These are phyloP conservation scores for Leuciscus waleckii DNA, from an alignment of 2,797 vertebrate genomes.

Conservation along the genomic window DNA sequence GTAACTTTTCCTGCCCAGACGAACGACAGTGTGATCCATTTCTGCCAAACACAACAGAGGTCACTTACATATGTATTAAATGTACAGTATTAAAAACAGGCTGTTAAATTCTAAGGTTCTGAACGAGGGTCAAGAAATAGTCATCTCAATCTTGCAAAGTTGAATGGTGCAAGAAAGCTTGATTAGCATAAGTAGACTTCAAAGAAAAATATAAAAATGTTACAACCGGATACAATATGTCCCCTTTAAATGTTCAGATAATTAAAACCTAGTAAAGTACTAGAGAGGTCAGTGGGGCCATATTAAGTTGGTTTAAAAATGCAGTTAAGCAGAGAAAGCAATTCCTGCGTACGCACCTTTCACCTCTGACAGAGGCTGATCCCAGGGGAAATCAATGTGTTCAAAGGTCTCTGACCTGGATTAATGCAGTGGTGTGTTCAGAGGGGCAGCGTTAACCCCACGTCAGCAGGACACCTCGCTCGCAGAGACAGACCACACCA, in stretches of 20 bases:
- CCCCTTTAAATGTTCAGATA: not conserved
- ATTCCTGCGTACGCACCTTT: slow-evolving; percentile 38
- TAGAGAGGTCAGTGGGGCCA: not conserved
- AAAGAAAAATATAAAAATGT: not conserved
- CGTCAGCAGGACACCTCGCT: slow-evolving; percentile 25
- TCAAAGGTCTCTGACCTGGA: slow-evolving; percentile 37
- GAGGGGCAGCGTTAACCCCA: not conserved
- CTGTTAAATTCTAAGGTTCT: not conserved
- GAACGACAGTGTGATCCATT: not conserved
- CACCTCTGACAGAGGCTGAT: slow-evolving; percentile 35
- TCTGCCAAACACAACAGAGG: not conserved
- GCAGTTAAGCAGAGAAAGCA: slow-evolving; percentile 13
- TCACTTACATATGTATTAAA: not conserved
- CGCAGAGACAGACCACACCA: not conserved
- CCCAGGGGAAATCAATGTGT: slow-evolving; percentile 29
- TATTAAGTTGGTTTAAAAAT: slow-evolving; percentile 21
- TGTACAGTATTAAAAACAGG: not conserved
- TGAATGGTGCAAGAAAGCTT: not conserved
- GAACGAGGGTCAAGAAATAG: not conserved
- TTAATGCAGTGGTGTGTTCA: slow-evolving; percentile 19
- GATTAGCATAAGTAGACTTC: not conserved
- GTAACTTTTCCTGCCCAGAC: not conserved
- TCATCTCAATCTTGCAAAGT: not conserved
- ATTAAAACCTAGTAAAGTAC: slow-evolving; percentile 12
- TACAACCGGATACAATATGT: not conserved